Evolutionary conservation across 2,797 vertebrate genomes (phyloP).

Genomic region (Characodon lateralis): DNA sequence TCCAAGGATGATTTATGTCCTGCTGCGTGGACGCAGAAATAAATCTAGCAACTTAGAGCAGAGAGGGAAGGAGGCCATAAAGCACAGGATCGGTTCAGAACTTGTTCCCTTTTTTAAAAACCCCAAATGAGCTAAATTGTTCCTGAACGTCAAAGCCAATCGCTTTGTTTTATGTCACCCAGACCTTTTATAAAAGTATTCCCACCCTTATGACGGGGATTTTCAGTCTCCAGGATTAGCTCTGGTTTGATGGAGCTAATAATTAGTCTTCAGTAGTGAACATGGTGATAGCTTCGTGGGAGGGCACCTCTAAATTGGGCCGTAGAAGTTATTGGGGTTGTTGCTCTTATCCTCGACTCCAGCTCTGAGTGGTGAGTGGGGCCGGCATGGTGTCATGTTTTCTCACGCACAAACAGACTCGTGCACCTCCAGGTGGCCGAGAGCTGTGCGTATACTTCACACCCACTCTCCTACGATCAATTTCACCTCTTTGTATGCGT

Average conservation of each 20-base stretch:
- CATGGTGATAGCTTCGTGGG: conserved; percentile 59
- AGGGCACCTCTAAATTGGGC: conserved; percentile 65
- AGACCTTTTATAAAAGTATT: conserved; percentile 67
- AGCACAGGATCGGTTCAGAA: conserved; percentile 70
- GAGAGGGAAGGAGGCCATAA: conserved; percentile 71
- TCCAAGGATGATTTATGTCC: conserved; percentile 78
- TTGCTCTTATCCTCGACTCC: conserved; percentile 49
- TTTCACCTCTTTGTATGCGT: conserved; percentile 69
- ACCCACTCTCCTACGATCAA: conserved; percentile 68
- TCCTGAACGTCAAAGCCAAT: conserved; percentile 75
- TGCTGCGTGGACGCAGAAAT: conserved; percentile 74
- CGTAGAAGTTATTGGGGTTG: conserved; percentile 61
- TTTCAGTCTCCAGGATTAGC: conserved; percentile 32
- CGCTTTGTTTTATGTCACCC: conserved; percentile 75
- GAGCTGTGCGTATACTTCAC: conserved; percentile 60
- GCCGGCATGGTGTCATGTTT: conserved; percentile 29
- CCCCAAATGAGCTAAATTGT: conserved; percentile 76
- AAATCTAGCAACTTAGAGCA: conserved; percentile 70
- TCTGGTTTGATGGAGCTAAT: conserved; percentile 35
- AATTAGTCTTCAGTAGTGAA: conserved; percentile 44
- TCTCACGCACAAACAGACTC: conserved; percentile 25
- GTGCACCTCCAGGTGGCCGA: conserved; percentile 60
- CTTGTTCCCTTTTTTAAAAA: conserved; percentile 59
- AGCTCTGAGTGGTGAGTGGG: conserved; percentile 26
- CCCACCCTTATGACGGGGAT: conserved; percentile 52